Conservation (phyloP, 2,113 vertebrate species). For the Bos indicus region DNA sequence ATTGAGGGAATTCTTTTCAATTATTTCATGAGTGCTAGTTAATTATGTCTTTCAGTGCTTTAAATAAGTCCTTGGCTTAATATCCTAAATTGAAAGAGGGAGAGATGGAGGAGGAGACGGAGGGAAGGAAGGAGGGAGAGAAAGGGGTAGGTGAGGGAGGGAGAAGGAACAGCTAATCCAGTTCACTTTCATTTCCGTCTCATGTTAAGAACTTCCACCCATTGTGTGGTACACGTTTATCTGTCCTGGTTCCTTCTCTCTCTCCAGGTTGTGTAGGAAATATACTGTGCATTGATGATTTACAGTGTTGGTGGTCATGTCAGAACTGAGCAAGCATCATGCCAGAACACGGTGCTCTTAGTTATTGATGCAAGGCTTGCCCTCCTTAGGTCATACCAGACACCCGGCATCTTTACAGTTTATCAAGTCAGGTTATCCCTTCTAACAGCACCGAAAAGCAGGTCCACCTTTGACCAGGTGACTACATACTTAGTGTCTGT, state of each 20-base stretch:
- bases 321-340: neutral
- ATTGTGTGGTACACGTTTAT: neutral
- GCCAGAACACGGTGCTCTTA: neutral
- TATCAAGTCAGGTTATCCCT: neutral
- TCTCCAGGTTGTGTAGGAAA: neutral
- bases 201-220: neutral
- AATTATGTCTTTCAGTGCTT: neutral
- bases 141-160: no score
- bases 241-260: neutral
- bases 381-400: neutral
- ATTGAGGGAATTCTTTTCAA: neutral
- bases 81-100: neutral
- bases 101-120: neutral
- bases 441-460: neutral
- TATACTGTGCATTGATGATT: neutral
- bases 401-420: neutral
- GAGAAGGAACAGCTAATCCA: neutral
- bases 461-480: neutral
- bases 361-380: neutral
- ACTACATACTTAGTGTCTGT: neutral
- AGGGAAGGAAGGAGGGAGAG: no score
- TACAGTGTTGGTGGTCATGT: neutral
- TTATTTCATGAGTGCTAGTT: neutral
- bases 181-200: neutral
- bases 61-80: slow-evolving; percentile 1